Conservation (phyloP, 2,113 vertebrate genomes). For the Zosterops japonicus region DNA sequence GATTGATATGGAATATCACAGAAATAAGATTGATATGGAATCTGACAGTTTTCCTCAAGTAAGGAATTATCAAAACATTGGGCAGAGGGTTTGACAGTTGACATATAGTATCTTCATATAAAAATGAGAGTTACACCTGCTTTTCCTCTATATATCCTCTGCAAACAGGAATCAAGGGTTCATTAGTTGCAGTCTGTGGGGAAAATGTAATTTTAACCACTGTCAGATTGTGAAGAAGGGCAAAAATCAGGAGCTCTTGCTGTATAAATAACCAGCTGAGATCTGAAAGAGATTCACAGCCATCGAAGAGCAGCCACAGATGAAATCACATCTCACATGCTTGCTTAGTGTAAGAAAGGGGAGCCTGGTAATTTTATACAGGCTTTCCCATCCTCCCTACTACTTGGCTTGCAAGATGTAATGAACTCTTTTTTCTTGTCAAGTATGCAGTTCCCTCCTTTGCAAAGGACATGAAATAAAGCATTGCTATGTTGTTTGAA, state of each 20-base stretch:
- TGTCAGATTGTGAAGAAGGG: not conserved
- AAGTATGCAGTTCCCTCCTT: conserved; percentile 19
- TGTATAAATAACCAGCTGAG: not conserved
- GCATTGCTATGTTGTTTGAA: conserved; percentile 44
- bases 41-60: not conserved
- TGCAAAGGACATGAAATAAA: conserved; percentile 44
- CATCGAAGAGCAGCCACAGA: not conserved
- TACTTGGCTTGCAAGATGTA: conserved; percentile 33
- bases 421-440: conserved; percentile 24
- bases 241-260: not conserved
- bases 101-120: not conserved
- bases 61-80: not conserved
- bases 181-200: not conserved
- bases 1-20: not conserved
- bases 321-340: not conserved
- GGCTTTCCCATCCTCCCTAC: conserved; percentile 13
- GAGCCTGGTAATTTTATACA: conserved; percentile 27
- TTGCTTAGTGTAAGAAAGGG: not conserved
- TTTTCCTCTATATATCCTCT: not conserved
- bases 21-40: not conserved
- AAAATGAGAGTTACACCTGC: not conserved
- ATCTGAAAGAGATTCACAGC: not conserved
- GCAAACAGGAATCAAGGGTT: not conserved
- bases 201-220: not conserved
- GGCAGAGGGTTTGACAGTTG: not conserved